These are phyloP conservation scores for Zaprionus bogoriensis DNA, from an alignment of 2,888 invertebrate species.

Conservation along the genomic window DNA sequence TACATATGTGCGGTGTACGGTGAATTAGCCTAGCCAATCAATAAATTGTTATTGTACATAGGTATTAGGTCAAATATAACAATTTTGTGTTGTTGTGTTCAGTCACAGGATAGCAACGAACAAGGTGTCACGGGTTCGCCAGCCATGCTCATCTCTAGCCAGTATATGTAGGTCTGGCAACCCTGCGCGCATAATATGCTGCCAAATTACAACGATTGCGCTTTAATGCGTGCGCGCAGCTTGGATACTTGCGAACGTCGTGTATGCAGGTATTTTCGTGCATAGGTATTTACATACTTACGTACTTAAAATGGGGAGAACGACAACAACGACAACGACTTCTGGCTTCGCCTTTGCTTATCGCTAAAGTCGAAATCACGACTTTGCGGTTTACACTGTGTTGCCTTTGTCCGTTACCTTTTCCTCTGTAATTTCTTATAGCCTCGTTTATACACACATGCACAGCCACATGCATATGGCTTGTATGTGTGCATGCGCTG, in stretches of 20 bases:
- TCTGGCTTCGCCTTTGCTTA: slow-evolving; percentile 50
- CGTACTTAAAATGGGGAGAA: slow-evolving; percentile 18
- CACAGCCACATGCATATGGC: not conserved
- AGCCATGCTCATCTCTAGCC: not conserved
- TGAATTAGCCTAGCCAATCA: no score
- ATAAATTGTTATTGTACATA: not conserved
- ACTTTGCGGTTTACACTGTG: slow-evolving; percentile 54
- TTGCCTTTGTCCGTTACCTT: slow-evolving; percentile 40
- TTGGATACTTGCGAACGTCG: slow-evolving; percentile 10
- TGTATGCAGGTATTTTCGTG: not conserved
- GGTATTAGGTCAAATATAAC: no score
- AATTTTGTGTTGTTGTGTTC: no score
- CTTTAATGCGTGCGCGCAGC: slow-evolving; percentile 1
- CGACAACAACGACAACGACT: slow-evolving; percentile 21
- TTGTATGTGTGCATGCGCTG: slow-evolving; percentile 14
- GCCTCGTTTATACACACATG: slow-evolving; percentile 6
- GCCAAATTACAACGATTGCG: slow-evolving; percentile 18
- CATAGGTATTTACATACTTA: not conserved
- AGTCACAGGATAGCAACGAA: not conserved
- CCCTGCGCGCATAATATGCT: slow-evolving; percentile 10
- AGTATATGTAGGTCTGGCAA: slow-evolving; percentile 40
- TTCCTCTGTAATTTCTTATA: slow-evolving; percentile 31
- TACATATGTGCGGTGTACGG: no score
- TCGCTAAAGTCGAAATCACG: slow-evolving; percentile 72
- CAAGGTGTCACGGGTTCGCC: not conserved